Base-by-base conservation (phyloP, 2,797 vertebrate species). In the Tarsius wallacei region DNA sequence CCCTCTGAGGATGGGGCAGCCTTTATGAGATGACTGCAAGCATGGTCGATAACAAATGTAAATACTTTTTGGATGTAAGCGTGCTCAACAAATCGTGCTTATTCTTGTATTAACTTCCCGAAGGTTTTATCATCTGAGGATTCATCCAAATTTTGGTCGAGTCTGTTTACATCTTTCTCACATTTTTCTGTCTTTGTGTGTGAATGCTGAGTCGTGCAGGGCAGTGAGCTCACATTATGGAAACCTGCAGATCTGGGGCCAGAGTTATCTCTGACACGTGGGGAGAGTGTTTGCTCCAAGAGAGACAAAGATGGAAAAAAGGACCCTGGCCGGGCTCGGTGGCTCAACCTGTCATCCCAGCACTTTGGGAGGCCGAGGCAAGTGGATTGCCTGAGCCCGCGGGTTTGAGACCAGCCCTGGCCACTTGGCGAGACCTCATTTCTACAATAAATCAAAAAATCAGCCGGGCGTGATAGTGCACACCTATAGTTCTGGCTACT, bases 161-260 rank as follows among this genome's bases (percentile, higher is more conserved):
- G 31, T 86, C 17, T 80, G 7, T 59, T 70, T 81, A 93, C 64
- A 89, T 82, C 74, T 68, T 93, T 53, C 33, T 84, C 28, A 36
- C 15, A 77, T 90, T 88, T 89, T 84, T 31, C 24, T 73, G 15
- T 28, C 71, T 71, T 28, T 21, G 4, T 22, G 5, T 36, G 4
- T 94, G 47, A 96, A 42, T 88, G 22, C 68, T 95, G 86, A 90
- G 88, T 3, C 17, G 21, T 19, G 22, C 51, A 15, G 24, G 11
- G 22, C 42, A 68, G 76, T 61, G 42, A 63, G 31, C 28, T 86
- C 71, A n/a, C 4, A n/a, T 64, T 83, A 49, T 77, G 26, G 76
- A 94, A 93, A 82, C 47, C 49, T 57, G 82, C 22, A 73, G 51
- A 36, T 70, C 31, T 82, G 22, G 3, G 19, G 88, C 78, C 63